Evolutionary conservation across 2,888 invertebrate species (phyloP), one percentile per base, ranked within the genome.

Genomic region (Schrankia costaestrigalis): DNA sequence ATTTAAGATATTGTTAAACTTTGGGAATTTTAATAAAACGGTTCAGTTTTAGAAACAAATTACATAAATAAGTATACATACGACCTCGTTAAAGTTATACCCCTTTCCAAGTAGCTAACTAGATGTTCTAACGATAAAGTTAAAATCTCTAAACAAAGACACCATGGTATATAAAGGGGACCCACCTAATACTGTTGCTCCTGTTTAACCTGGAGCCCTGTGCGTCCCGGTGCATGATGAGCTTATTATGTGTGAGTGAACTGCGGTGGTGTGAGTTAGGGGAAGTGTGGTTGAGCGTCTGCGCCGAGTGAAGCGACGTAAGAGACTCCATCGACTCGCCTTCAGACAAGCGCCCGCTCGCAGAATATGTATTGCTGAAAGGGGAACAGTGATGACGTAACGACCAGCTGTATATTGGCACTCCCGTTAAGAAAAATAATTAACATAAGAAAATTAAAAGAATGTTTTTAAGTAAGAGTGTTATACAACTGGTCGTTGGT

Each of bases 111-210:
- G n/a, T n/a, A n/a, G n/a, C n/a, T n/a, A n/a, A n/a, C n/a, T n/a
- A n/a, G n/a, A n/a, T n/a, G n/a, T n/a, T n/a, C n/a, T n/a, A n/a
- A n/a, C n/a, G n/a, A n/a, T n/a, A n/a, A n/a, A n/a, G n/a, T n/a
- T 23, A 1, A 23, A 1, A 23, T 4, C 11, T 23, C 21, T 8
- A 10, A n/a, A 21, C 26, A 34, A 17, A 33, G 26, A 43, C 23
- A 35, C 33, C 21, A 25, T n/a, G n/a, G n/a, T n/a, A 35, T 23
- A 34, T 25, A 41, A 36, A 30, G 42, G 38, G 33, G 55, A 83
- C 89, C 88, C 85, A 96, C 96, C 96, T 95, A 83, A 96, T 96
- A 74, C 96, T 96, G 88, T 96, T 97, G 89, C 96, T 96, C 73
- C 96, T 90, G 83, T 95, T 95, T 57, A 96, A 89, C 69, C 95